phyloP scores from a whole-genome alignment of 2,797 vertebrate species.

The Pantherophis vulpinus region DNA sequence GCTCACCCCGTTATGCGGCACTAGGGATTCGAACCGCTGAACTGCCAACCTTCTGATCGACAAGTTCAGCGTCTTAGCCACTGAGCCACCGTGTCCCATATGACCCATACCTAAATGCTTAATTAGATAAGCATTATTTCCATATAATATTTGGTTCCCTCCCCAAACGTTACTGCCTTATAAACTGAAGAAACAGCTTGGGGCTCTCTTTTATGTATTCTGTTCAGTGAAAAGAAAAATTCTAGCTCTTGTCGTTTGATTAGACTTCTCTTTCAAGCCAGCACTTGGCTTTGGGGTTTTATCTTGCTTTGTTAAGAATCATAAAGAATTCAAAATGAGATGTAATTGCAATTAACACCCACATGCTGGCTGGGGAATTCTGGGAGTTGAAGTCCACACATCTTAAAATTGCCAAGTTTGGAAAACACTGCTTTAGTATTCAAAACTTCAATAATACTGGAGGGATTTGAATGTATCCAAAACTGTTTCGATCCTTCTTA shows the following conservation, averaged over 20 bases:
- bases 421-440: too few species aligned
- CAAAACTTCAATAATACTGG: background rate
- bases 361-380: background rate
- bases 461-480: background rate
- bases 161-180: background rate
- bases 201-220: background rate
- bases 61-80: too few species aligned
- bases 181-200: background rate
- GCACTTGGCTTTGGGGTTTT: background rate
- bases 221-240: background rate
- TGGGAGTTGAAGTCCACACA: background rate
- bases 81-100: too few species aligned
- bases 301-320: background rate
- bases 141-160: background rate
- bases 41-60: too few species aligned
- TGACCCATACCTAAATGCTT: too few species aligned
- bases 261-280: background rate
- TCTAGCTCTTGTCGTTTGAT: background rate
- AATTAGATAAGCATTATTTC: background rate
- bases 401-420: background rate
- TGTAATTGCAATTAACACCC: background rate
- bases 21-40: too few species aligned
- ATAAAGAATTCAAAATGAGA: background rate
- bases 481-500: background rate
- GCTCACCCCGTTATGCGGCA: accelerated